phyloP scores from a whole-genome alignment of 1,140 invertebrate genomes.

The Scaptomyza graminum region DNA sequence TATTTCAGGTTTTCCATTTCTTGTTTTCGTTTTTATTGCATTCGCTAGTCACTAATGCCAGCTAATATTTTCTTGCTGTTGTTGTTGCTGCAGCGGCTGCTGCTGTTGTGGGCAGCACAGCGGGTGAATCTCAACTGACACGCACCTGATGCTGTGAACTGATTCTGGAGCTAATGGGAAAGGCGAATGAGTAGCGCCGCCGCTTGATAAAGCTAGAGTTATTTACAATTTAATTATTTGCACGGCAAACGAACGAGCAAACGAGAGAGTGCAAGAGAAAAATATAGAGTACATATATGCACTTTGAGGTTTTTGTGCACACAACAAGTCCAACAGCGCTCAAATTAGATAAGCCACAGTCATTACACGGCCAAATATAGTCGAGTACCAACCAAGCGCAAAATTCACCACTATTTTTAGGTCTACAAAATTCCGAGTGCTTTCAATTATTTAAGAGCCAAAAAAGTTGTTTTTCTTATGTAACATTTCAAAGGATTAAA shows the following conservation, averaged over 20 bases:
- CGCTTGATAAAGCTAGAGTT: conserved; percentile 40
- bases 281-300: conserved; percentile 2
- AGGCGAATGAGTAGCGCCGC: conserved; percentile 9
- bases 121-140: conserved; percentile 60
- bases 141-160: conserved; percentile 48
- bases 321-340: conserved; percentile 17
- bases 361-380: conserved; percentile 44
- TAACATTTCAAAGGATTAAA: no score
- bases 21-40: not conserved
- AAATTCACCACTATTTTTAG: not conserved
- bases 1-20: not conserved
- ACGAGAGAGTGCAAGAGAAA: not conserved
- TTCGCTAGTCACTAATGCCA: conserved; percentile 53
- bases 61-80: conserved; percentile 31
- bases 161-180: conserved; percentile 10
- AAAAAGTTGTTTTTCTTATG: no score
- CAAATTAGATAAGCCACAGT: conserved; percentile 43
- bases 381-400: conserved; percentile 13
- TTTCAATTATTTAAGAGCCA: no score
- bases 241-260: not conserved
- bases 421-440: no score
- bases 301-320: not conserved
- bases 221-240: conserved; percentile 34
- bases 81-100: conserved; percentile 4
- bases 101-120: conserved; percentile 22